A percentile compares a stretch with the other conserved stretches of the same genome.
phyloP scores from a whole-genome alignment of 2,888 invertebrate species.

The Oxycera nigricornis region DNA sequence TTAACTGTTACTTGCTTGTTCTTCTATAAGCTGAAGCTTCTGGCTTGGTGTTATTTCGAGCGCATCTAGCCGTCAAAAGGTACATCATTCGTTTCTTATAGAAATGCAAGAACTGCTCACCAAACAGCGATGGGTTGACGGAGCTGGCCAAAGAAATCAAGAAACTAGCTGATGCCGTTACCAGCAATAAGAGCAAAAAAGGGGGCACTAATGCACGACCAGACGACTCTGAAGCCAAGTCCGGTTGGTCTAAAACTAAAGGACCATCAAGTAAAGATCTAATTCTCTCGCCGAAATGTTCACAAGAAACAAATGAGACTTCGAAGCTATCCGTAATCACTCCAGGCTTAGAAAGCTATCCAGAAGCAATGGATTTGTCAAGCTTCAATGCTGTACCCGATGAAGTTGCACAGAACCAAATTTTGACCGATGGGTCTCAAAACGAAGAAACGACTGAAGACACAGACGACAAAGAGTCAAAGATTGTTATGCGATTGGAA shows the following conservation, averaged over 20 bases:
- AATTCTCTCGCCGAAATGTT: neutral
- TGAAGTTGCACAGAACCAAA: neutral
- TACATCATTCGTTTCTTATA: constrained; percentile 9
- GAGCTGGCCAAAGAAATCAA: constrained; percentile 43
- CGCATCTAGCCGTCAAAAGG: too few species aligned
- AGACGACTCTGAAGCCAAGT: neutral
- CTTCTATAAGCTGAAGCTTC: too few species aligned
- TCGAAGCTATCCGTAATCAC: neutral
- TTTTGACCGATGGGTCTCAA: neutral
- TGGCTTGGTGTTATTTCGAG: too few species aligned
- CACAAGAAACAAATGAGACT: neutral
- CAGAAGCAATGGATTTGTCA: neutral
- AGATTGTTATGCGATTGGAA: neutral
- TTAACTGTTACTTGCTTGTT: too few species aligned
- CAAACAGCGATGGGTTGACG: constrained; percentile 34
- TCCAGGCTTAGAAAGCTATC: neutral
- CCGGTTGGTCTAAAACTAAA: neutral
- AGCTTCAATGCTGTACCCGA: neutral
- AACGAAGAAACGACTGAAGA: neutral
- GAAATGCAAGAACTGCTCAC: constrained; percentile 41
- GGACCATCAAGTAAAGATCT: neutral
- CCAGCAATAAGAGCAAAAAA: neutral
- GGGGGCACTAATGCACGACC: neutral
- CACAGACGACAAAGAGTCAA: neutral
- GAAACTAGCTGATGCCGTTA: constrained; percentile 17